These are phyloP conservation scores for Aphelenchoides besseyi DNA, from an alignment of 1,140 invertebrate genomes.

Conservation along the genomic window DNA sequence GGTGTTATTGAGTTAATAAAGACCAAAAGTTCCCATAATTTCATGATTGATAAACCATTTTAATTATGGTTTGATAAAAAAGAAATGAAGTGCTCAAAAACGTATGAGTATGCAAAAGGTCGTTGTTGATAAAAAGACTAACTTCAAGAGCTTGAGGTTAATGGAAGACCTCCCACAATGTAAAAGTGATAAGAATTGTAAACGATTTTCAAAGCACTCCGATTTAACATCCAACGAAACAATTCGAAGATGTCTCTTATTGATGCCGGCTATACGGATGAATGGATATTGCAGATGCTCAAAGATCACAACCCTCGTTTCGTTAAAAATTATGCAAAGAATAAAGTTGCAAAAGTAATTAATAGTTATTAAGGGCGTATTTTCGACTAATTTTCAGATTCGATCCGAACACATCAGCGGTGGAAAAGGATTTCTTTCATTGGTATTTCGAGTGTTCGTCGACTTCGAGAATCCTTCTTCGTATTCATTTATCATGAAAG, in stretches of 20 bases:
- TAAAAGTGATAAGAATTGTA: too few relatives aligned
- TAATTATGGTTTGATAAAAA: too few relatives aligned
- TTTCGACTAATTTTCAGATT: neutral
- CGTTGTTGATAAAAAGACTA: too few relatives aligned
- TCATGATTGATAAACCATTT: too few relatives aligned
- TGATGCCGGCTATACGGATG: neutral
- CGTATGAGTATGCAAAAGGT: too few relatives aligned
- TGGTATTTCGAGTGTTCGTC: neutral
- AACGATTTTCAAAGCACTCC: too few relatives aligned
- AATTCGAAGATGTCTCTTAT: neutral
- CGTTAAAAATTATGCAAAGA: neutral
- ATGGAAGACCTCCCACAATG: too few relatives aligned
- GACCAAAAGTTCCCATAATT: too few relatives aligned
- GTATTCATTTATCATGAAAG: neutral
- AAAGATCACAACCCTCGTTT: neutral
- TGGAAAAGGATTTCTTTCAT: constrained; percentile 6
- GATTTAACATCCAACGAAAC: too few relatives aligned
- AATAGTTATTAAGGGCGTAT: neutral
- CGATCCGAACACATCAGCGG: neutral
- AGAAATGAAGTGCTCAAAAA: too few relatives aligned
- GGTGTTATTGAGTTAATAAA: too few relatives aligned
- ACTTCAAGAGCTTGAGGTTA: too few relatives aligned
- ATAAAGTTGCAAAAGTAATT: neutral
- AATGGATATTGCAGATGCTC: neutral
- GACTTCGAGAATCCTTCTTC: neutral